phyloP scores from a whole-genome alignment of 2,113 vertebrate genomes.

The Coturnix japonica region DNA sequence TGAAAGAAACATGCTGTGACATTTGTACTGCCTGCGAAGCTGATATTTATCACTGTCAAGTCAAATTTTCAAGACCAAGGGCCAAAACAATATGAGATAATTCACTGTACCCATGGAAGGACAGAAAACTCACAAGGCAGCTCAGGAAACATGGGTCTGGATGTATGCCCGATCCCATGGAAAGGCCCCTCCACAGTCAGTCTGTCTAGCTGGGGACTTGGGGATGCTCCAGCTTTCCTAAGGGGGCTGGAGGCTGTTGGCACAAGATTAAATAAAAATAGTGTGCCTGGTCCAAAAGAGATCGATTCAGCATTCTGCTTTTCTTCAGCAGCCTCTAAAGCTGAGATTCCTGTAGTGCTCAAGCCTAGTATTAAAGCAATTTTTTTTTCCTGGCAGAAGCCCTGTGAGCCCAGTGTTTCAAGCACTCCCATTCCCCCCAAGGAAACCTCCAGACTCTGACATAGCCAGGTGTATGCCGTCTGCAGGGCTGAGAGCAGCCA shows the following conservation, averaged over 20 bases:
- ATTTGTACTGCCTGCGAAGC: neutral
- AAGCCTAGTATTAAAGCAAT: neutral
- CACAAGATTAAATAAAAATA: neutral
- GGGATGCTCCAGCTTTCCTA: neutral
- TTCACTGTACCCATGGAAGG: neutral
- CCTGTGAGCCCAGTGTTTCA: neutral
- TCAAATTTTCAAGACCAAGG: neutral
- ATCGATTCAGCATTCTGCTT: neutral
- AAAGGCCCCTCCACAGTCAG: neutral
- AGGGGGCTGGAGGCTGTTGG: neutral
- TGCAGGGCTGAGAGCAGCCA: neutral
- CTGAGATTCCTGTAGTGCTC: neutral
- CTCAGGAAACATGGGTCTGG: neutral
- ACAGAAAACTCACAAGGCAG: neutral
- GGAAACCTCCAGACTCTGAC: neutral
- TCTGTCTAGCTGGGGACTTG: neutral
- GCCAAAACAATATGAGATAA: conserved; percentile 35
- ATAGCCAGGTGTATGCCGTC: neutral
- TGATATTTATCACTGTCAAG: neutral
- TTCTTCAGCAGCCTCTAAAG: neutral
- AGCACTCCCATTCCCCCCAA: neutral
- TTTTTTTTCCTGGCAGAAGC: neutral
- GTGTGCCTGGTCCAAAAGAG: neutral
- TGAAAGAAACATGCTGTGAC: neutral
- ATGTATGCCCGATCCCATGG: neutral